Base-by-base conservation (phyloP, 2,113 vertebrate species). In the Dicerorhinus sumatrensis region DNA sequence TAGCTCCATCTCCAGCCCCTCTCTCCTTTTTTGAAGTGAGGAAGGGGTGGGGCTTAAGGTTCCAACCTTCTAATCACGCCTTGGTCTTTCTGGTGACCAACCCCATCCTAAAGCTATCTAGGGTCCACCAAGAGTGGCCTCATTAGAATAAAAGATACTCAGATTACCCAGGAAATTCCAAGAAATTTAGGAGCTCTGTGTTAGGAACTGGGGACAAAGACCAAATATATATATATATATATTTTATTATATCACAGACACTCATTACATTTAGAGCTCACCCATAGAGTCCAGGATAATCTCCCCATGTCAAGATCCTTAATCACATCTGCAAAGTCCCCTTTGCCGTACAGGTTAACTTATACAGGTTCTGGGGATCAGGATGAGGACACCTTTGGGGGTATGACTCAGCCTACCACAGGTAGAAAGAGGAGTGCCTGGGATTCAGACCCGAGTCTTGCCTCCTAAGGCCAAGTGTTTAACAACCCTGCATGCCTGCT, bases 401-500 rank as follows among this genome's bases (percentile, higher is more conserved):
- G 3, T 8, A 5, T 31, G 13, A 65, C 9, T 51, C 48, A 58
- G n/a, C 8, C 18, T 48, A 33, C n/a, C 9, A 21, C 7, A 65
- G 67, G 31, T 4, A 91, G 77, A 65, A 80, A 88, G 58, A 42
- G 11, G 21, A 20, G 18, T 31, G 6, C 20, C 42, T 33, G 46
- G 20, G 14, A 18, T 60, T 42, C 31, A 6, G 54, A 54, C 21
- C 36, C 25, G 42, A 6, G 33, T 62, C 48, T n/a, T 56, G 25
- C 20, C 75, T 17, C 73, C 39, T 36, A 62, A 56, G 13, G 72
- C 2, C 13, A 48, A 56, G 17, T 39, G 7, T 42, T 18, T 16
- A 51, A 17, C 2, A 16, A 33, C 21, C 17, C 21, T 11, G 7
- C 29, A 21, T 0, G 5, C 20, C 8, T 4, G 8, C 46, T 25